A percentile compares a stretch with the other conserved stretches of the same genome.
Evolutionary conservation across 2,113 vertebrate species (phyloP).

Genomic region (rat (Rattus norvegicus)): GRCr8 NC_086032.1:33714001-33714500

Average conservation of each 20-base stretch:
- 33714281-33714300: constrained; percentile 9
- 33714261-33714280: neutral
- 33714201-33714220: neutral
- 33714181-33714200: neutral
- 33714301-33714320: neutral
- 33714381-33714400: neutral
- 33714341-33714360: neutral
- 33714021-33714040: constrained; percentile 19
- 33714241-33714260: constrained; percentile 37
- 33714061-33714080: neutral
- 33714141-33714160: constrained; percentile 56
- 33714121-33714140: constrained; percentile 57
- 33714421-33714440: neutral
- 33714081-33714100: constrained; percentile 46
- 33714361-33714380: neutral
- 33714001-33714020: neutral
- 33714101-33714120: neutral
- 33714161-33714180: neutral
- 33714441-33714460: neutral
- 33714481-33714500: neutral
- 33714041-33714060: constrained; percentile 2
- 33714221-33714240: neutral
- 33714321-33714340: neutral
- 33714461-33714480: neutral
- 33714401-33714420: neutral